Base-by-base conservation (phyloP, 64 coral and sea anemone species). In the Montipora foliosa region DNA sequence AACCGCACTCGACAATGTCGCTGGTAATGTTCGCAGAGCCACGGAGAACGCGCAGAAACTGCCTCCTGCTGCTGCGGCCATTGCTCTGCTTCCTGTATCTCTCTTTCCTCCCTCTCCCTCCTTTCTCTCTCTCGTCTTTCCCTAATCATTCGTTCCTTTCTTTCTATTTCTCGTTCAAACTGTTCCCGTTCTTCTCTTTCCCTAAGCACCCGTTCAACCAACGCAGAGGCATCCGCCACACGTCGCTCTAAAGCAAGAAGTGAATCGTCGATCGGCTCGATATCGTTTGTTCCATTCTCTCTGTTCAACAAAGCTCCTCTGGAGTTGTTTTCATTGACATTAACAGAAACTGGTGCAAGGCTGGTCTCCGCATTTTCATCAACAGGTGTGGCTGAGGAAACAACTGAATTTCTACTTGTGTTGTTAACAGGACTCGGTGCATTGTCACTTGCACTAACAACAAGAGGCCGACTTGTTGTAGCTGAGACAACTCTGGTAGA, bases 91-190 rank as follows among this genome's bases (percentile, higher is more conserved):
- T 24, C 22, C 22, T 24, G 22, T 0, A 24, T 24, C 22, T 24
- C 22, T 24, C 22, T 24, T 24, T 24, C 22, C 22, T 24, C 22
- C 22, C 22, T 24, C 22, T 24, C 22, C 22, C 22, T 24, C 22
- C 22, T 72, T 44, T 84, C 61, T n/a, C 60, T 6, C 4, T 44
- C 81, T 84, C 81, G 64, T 16, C 48, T 13, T 84, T 66, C 81
- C 66, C 81, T 44, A 19, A 84, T 84, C 37, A 67, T 44, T 9
- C 16, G 81, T 67, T 84, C 81, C 66, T 84, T 84, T n/a, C 81
- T 84, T 84, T 68, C 59, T 7, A 84, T 67, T 84, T 84, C 81
- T 45, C 61, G 45, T 47, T 29, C 61, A 68, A 84, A 84, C 81
- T 67, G 4, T 84, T 84, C 81, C 24, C 61, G 59, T 67, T 84